These are phyloP conservation scores for Porites evermanni DNA, from an alignment of 92 coral and sea anemone species.

Conservation along the genomic window DNA sequence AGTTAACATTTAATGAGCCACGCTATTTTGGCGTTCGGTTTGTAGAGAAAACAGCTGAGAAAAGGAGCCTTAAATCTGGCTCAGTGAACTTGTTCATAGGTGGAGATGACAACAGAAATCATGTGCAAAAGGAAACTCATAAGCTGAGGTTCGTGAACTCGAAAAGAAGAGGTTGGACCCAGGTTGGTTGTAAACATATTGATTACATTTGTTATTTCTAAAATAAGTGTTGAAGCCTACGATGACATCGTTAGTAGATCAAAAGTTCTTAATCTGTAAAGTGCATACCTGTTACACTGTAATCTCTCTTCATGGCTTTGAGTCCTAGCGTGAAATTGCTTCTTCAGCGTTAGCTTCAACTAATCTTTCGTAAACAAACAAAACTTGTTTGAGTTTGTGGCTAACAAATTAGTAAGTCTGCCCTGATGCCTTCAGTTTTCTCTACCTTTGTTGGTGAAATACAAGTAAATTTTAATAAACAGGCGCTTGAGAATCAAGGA, in stretches of 20 bases:
- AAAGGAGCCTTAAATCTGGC: neutral
- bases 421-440: neutral
- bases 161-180: neutral
- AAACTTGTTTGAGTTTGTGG: neutral
- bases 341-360: neutral
- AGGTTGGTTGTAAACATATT: conserved; percentile 6
- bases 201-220: neutral
- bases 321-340: neutral
- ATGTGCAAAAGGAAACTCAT: neutral
- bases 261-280: no score
- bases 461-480: neutral
- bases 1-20: conserved; percentile 15
- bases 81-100: neutral
- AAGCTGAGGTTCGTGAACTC: neutral
- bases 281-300: neutral
- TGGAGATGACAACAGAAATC: neutral
- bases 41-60: neutral
- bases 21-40: neutral
- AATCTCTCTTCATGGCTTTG: neutral
- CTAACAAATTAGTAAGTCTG: neutral
- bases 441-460: neutral
- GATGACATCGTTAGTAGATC: neutral
- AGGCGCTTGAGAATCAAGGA: neutral
- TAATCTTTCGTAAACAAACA: neutral
- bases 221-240: neutral